These are phyloP conservation scores for Asobara japonica DNA, from an alignment of 1,140 invertebrate species.

Conservation along the genomic window DNA sequence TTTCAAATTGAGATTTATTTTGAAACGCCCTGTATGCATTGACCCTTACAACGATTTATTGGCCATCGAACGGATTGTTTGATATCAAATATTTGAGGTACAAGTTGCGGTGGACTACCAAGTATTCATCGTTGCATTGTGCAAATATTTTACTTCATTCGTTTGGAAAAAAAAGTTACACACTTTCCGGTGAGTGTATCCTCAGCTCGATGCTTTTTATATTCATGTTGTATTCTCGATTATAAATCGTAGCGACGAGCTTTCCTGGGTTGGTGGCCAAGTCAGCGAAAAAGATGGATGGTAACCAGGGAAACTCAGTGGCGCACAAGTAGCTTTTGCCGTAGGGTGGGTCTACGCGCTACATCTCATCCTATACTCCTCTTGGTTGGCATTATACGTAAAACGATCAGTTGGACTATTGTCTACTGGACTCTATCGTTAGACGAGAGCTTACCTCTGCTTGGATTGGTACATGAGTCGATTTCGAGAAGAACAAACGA, in stretches of 20 bases:
- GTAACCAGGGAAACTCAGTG: background rate
- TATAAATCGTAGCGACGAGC: conserved; percentile 40
- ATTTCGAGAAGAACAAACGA: no score
- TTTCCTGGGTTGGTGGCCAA: conserved; percentile 25
- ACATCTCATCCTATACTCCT: conserved; percentile 47
- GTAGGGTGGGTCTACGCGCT: conserved; percentile 41
- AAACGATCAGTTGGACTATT: conserved; percentile 27
- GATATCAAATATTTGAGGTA: background rate
- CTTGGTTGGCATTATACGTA: conserved; percentile 17
- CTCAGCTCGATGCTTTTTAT: background rate
- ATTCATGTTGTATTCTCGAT: conserved; percentile 35
- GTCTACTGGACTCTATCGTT: conserved; percentile 25
- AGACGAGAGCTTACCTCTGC: no score
- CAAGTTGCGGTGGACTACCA: background rate
- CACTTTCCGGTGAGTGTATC: background rate
- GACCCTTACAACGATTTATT: background rate
- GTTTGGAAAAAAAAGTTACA: background rate
- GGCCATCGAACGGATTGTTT: background rate
- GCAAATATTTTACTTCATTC: background rate
- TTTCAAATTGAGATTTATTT: no score
- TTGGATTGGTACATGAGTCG: no score
- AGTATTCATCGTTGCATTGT: background rate
- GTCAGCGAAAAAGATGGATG: conserved; percentile 48
- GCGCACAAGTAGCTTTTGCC: conserved; percentile 28
- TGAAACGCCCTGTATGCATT: no score